phyloP scores from a whole-genome alignment of 2,113 vertebrate genomes.

The Sclerurus mexicanus region DNA sequence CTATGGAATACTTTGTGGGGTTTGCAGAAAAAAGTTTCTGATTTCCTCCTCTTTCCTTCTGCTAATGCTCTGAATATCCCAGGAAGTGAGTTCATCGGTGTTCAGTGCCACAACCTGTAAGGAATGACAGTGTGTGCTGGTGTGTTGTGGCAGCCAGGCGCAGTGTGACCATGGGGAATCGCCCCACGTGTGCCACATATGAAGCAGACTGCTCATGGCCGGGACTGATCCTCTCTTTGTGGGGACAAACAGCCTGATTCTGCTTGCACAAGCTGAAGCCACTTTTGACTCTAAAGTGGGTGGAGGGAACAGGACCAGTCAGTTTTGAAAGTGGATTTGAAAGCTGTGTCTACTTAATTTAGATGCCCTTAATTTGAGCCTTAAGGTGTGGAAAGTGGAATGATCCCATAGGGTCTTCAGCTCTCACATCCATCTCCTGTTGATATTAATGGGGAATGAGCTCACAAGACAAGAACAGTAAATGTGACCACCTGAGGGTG shows the following conservation, averaged over 20 bases:
- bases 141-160: background rate
- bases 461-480: background rate
- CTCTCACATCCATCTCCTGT: background rate
- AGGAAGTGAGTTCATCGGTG: background rate
- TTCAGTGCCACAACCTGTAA: background rate
- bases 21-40: background rate
- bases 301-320: background rate
- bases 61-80: background rate
- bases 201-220: background rate
- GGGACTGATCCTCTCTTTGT: background rate
- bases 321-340: background rate
- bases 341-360: background rate
- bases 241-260: background rate
- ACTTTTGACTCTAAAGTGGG: background rate
- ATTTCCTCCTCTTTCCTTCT: background rate
- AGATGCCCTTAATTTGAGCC: background rate
- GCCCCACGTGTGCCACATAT: background rate
- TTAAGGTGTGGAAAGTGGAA: background rate
- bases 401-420: background rate
- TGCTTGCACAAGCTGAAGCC: background rate
- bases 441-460: background rate
- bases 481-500: background rate
- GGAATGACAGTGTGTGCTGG: rapidly evolving
- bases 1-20: background rate
- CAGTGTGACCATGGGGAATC: background rate